Evolutionary conservation across 2,797 vertebrate genomes (phyloP).

Genomic region (Spheniscus humboldti): DNA sequence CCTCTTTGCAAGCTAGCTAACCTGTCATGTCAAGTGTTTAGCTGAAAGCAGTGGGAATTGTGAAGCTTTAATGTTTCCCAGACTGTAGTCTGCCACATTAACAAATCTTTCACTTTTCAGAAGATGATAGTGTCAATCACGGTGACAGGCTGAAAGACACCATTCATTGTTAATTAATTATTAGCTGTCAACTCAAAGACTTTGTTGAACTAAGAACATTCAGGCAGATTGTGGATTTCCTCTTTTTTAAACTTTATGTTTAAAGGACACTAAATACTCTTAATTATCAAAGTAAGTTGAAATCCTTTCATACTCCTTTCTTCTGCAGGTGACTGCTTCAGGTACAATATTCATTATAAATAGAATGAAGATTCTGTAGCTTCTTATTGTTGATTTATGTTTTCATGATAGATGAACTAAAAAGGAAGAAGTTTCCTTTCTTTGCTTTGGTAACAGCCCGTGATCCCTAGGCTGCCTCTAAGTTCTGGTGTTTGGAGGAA

Average conservation of each 20-base stretch:
- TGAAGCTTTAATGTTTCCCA: conserved; percentile 70
- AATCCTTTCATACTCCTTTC: conserved; percentile 53
- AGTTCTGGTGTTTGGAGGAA: background rate
- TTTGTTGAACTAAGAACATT: conserved; percentile 68
- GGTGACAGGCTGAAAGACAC: conserved; percentile 68
- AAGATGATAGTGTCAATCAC: conserved; percentile 72
- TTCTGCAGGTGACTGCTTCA: conserved; percentile 46
- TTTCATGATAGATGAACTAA: conserved; percentile 14
- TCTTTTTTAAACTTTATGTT: conserved; percentile 67
- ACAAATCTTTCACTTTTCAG: conserved; percentile 69
- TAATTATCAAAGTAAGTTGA: conserved; percentile 67
- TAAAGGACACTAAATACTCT: conserved; percentile 68
- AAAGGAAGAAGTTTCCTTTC: background rate
- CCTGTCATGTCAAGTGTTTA: conserved; percentile 60
- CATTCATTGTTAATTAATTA: conserved; percentile 79
- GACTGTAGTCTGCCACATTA: conserved; percentile 71
- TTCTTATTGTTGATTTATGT: conserved; percentile 47
- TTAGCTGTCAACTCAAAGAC: conserved; percentile 70
- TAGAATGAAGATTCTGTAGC: conserved; percentile 34
- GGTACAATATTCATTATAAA: conserved; percentile 64
- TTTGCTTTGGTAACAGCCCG: background rate
- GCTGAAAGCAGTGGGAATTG: conserved; percentile 68
- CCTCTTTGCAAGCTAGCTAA: conserved; percentile 5
- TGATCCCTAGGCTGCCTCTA: background rate
- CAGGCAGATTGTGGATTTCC: conserved; percentile 62